A percentile compares a stretch with the other conserved stretches of the same genome.
phyloP scores from a whole-genome alignment of 2,113 vertebrate species.

The Rhegmatorhina hoffmannsi region DNA sequence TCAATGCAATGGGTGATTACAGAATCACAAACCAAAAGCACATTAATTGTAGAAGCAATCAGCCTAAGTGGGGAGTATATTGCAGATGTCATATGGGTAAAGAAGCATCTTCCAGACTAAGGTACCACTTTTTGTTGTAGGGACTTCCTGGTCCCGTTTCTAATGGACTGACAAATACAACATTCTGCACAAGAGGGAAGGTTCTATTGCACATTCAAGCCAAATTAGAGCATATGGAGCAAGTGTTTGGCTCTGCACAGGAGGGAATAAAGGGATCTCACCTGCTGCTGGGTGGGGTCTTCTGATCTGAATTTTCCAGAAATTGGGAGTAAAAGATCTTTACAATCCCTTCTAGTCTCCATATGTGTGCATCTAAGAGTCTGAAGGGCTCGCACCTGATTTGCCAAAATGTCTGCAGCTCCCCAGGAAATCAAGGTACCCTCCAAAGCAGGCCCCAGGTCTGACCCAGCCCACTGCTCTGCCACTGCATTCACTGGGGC shows the following conservation, averaged over 20 bases:
- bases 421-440: background rate
- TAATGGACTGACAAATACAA: background rate
- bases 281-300: background rate
- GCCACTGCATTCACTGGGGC: background rate
- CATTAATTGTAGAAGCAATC: slow-evolving; percentile 40
- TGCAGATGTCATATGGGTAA: background rate
- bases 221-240: background rate
- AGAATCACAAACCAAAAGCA: slow-evolving; percentile 26
- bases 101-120: background rate
- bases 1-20: slow-evolving; percentile 2
- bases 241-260: background rate
- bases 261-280: background rate
- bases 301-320: background rate
- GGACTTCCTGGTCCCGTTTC: background rate
- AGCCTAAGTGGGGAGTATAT: background rate
- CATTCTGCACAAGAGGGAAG: background rate
- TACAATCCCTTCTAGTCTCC: background rate
- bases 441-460: background rate
- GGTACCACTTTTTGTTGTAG: background rate
- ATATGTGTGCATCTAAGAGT: background rate
- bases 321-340: background rate
- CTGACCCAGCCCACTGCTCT: background rate
- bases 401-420: background rate
- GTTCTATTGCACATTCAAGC: background rate
- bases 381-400: background rate